Evolutionary conservation across 2,113 vertebrate genomes (phyloP), one percentile per base, ranked within the genome.

Genomic region (Telmatochromis sp.): DNA sequence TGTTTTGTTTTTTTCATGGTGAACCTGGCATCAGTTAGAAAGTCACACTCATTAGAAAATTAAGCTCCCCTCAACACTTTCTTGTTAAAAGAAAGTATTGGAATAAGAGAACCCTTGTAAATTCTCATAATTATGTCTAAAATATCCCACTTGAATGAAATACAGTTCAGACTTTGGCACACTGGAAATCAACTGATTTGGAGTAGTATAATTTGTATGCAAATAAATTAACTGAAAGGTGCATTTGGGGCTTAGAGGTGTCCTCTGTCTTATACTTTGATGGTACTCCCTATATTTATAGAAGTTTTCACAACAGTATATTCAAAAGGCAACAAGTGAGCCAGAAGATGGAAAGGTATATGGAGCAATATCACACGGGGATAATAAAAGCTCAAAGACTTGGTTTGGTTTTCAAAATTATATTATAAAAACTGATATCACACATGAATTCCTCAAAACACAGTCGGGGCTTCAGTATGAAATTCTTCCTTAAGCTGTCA

Each of bases 221-320:
- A 94, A 94, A 92, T 84, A 92, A 94, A 95, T 93, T 82, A 92
- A 83, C 58, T 89, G 85, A 91, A 89, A 91, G 60, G 33, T 91
- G 84, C 35, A 49, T 65, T 28, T 31, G 63, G 33, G 82, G 57
- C 28, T 12, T 10, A 11, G 6, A 58, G 60, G 57, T 70, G 14
- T 42, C 8, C 11, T 45, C 13, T 58, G 26, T 81, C 9, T 10
- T 80, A 4, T 81, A 83, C 87, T 65, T 81, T 86, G 86, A 91
- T 26, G n/a, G 81, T 11, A n/a, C 86, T 87, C 86, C 65, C 65
- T 14, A 45, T 83, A 86, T 93, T 95, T 82, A 92, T 93, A 90
- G 81, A 85, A 89, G 73, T 93, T 95, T 93, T 47, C 81, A 85
- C 45, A 13, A 33, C 26, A 5, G 63, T 82, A 63, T 86, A 94